Base-by-base conservation (phyloP, 2,888 invertebrate genomes). In the Xylocampa areola region DNA sequence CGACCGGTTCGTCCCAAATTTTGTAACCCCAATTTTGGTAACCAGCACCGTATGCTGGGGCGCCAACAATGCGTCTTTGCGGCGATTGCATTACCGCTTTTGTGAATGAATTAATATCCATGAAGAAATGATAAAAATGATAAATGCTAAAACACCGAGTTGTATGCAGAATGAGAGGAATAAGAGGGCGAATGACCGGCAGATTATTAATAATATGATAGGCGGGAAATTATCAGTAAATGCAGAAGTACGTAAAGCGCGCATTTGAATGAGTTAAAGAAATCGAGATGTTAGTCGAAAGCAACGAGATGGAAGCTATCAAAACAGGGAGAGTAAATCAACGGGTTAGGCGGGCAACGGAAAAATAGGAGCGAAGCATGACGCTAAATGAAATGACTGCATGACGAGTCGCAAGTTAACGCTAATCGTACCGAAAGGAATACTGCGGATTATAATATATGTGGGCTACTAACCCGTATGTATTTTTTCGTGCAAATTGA, bases 401-500 rank as follows among this genome's bases (percentile, higher is more conserved):
- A 79, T 81, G 82, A 77, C 80, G 82, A 83, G 82, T 83, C 80
- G 84, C 81, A 83, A 76, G 82, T 81, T 72, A 82, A 84, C 82
- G 85, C 88, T 89, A 88, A 59, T 86, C 87, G 87, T 87, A 86
- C 84, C 85, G 88, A 84, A 77, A 88, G 86, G 81, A 83, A 81
- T 86, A 82, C 82, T 86, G 89, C 85, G 84, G 81, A 86, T 81
- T 88, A 89, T 86, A 87, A 89, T 85, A 88, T 89, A 92, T 92
- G 90, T 94, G 94, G 94, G 94, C 94, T 94, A 94, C 94, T 94
- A 91, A 94, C 94, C 94, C 94, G 94, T 94, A 93, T 94, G 94
- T 94, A 94, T 94, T 86, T 94, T 94, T 94, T 94, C 94, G 94
- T 94, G 94, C 94, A 94, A 94, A 92, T 94, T 94, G 94, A 94